phyloP scores from a whole-genome alignment of 2,113 vertebrate species.

The Hemicordylus capensis region DNA sequence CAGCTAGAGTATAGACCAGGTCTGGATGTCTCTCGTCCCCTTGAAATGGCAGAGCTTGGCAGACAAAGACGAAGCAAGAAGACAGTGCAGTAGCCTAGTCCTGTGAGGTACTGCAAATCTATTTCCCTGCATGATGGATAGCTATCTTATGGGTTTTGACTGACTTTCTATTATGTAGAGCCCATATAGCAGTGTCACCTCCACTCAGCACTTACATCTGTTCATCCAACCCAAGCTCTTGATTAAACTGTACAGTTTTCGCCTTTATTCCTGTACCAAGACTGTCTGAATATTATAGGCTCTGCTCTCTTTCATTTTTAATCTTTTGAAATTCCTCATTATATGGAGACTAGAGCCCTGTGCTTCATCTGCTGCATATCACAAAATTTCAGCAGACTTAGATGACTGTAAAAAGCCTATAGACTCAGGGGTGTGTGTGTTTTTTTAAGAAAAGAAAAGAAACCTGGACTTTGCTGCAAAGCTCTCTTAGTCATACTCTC shows the following conservation, averaged over 20 bases:
- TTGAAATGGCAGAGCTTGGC: background rate
- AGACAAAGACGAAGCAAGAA: background rate
- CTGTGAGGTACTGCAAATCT: background rate
- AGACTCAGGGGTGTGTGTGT: background rate
- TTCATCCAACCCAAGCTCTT: constrained; percentile 34
- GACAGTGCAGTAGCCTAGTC: no score
- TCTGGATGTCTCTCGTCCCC: background rate
- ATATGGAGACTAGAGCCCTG: constrained; percentile 49
- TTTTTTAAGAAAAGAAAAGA: constrained; percentile 38
- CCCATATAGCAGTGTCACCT: fast-evolving
- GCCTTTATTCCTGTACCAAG: constrained; percentile 41
- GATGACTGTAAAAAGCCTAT: constrained; percentile 34
- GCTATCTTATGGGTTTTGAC: background rate
- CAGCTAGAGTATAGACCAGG: background rate
- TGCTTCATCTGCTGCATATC: constrained; percentile 39
- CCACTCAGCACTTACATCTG: constrained; percentile 34
- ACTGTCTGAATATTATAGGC: constrained; percentile 45
- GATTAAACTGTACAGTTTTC: background rate
- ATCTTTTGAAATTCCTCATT: constrained; percentile 56
- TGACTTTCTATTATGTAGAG: background rate
- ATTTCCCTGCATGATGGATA: background rate
- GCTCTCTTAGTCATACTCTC: constrained; percentile 8
- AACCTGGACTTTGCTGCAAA: constrained; percentile 30
- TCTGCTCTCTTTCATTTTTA: constrained; percentile 35
- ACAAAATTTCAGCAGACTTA: constrained; percentile 55